phyloP scores from a whole-genome alignment of 1,140 invertebrate genomes.

The Eufriesea mexicana region DNA sequence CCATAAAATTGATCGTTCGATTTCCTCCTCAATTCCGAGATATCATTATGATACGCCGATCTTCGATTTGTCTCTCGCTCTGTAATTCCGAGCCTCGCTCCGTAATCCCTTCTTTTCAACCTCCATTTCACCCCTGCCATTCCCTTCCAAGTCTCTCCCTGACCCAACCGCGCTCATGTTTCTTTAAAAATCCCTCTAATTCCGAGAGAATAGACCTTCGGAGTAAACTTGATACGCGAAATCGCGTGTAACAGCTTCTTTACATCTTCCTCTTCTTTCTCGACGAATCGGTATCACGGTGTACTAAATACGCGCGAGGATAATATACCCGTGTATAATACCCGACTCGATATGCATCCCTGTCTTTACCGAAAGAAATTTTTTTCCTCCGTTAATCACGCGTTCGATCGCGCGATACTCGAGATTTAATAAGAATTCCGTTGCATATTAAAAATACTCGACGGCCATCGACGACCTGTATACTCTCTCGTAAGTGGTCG shows the following conservation, averaged over 20 bases:
- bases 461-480: no score
- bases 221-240: no score
- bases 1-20: no score
- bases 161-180: background rate
- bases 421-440: background rate
- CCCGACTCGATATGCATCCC: no score
- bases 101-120: background rate
- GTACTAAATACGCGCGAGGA: no score
- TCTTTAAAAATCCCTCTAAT: background rate
- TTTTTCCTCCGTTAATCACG: background rate
- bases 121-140: background rate
- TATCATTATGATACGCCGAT: background rate
- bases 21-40: background rate
- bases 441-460: no score
- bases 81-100: background rate
- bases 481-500: background rate
- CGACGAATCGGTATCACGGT: no score
- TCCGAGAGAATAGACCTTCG: no score
- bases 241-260: no score
- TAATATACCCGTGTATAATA: no score
- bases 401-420: background rate
- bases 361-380: background rate
- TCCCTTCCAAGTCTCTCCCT: no score
- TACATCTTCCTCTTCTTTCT: no score
- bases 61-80: background rate